Percentiles rank a stretch among this genome's conserved stretches.
Conservation (phyloP, 2,113 vertebrate species). For the Mandrillus leucophaeus region DNA sequence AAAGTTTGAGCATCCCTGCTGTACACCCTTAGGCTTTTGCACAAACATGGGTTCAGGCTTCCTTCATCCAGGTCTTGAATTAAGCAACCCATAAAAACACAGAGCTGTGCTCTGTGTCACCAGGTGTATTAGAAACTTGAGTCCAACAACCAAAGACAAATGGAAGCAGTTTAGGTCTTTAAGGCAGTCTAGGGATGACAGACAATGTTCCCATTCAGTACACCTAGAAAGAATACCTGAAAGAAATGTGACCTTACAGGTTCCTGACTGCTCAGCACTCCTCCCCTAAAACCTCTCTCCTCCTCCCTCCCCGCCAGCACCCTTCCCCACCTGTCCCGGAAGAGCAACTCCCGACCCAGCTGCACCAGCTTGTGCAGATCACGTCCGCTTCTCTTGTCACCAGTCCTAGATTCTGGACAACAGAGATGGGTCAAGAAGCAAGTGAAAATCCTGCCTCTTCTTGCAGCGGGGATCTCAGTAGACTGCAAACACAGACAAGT, state of each 20-base stretch:
- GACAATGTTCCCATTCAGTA: not conserved
- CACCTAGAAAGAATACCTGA: not conserved
- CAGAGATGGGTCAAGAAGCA: not conserved
- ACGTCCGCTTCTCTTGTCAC: accelerated
- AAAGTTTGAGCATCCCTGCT: not conserved
- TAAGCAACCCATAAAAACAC: not conserved
- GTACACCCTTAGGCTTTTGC: not conserved
- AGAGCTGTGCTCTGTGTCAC: not conserved
- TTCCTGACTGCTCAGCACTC: no score
- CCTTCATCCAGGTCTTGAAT: not conserved
- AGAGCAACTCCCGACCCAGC: no score
- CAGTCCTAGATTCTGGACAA: not conserved
- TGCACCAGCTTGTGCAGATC: not conserved
- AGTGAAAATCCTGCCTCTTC: not conserved
- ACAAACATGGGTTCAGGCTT: not conserved
- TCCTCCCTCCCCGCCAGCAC: not conserved
- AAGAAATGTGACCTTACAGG: not conserved
- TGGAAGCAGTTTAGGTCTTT: not conserved
- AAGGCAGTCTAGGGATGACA: no score
- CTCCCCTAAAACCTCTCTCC: not conserved
- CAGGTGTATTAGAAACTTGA: not conserved
- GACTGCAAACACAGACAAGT: accelerated
- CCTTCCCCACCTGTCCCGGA: not conserved
- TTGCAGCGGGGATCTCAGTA: accelerated
- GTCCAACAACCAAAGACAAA: not conserved